These are phyloP conservation scores for Sycophila sp. DNA, from an alignment of 1,140 invertebrate species.

Conservation along the genomic window DNA sequence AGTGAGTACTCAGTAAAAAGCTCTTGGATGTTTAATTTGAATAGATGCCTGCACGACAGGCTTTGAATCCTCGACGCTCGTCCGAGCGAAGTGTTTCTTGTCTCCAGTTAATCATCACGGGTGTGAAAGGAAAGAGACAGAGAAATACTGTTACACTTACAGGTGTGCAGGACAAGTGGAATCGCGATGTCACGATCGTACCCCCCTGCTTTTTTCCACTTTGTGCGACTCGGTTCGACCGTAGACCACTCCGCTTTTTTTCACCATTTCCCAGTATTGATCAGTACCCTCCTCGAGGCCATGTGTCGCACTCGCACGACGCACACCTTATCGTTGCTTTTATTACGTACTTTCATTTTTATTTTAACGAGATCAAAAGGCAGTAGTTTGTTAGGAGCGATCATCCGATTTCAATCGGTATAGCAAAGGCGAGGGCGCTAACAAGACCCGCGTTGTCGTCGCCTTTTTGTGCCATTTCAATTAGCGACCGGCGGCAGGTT, in stretches of 20 bases:
- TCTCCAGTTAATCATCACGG: too few species aligned
- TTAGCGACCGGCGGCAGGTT: neutral
- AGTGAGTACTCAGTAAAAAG: too few species aligned
- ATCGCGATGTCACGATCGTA: conserved; percentile 59
- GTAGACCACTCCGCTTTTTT: conserved; percentile 15
- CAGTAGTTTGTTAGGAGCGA: too few species aligned
- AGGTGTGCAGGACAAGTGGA: conserved; percentile 62
- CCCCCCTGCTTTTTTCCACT: conserved; percentile 46
- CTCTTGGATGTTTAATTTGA: too few species aligned
- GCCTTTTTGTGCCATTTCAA: neutral
- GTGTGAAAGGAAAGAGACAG: too few species aligned
- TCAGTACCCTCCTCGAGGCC: neutral
- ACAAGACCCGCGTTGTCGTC: neutral
- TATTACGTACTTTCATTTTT: too few species aligned
- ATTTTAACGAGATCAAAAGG: too few species aligned
- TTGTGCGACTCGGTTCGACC: conserved; percentile 2
- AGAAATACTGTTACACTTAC: conserved; percentile 17
- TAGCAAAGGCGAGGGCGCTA: too few species aligned
- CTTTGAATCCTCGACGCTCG: too few species aligned
- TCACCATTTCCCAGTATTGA: conserved; percentile 13
- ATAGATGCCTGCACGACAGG: too few species aligned
- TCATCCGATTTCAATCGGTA: neutral
- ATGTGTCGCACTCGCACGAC: neutral
- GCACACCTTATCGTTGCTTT: too few species aligned
- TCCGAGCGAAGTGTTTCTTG: too few species aligned